A percentile compares a stretch with the other conserved stretches of the same genome.
These are phyloP conservation scores for Tadarida brasiliensis DNA, from an alignment of 2,797 vertebrate species.

Conservation along the genomic window DNA sequence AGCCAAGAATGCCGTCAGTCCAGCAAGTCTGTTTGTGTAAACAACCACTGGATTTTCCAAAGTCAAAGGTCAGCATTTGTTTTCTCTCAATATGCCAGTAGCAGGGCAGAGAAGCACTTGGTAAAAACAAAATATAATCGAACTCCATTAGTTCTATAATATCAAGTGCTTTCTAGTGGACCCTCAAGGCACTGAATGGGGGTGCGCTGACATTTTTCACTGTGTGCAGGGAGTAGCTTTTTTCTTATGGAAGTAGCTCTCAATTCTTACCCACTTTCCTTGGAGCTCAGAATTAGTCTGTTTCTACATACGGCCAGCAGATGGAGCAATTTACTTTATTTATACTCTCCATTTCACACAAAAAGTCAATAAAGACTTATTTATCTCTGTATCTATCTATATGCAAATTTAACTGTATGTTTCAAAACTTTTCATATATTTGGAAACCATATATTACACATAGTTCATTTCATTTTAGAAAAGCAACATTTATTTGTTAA, in stretches of 20 bases:
- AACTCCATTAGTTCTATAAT: background rate
- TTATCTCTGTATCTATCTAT: background rate
- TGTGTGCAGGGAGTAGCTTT: background rate
- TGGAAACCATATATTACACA: background rate
- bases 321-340: conserved; percentile 85
- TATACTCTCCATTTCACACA: background rate
- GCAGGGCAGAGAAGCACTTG: conserved; percentile 43
- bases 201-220: background rate
- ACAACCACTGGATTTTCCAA: background rate
- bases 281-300: conserved; percentile 38
- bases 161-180: background rate
- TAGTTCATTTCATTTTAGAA: conserved; percentile 55
- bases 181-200: background rate
- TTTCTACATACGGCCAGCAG: conserved; percentile 83
- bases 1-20: background rate
- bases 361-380: background rate
- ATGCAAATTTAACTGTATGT: background rate
- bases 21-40: background rate
- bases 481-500: conserved; percentile 23
- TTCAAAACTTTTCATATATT: conserved; percentile 53
- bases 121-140: background rate
- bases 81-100: background rate
- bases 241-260: background rate
- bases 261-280: background rate
- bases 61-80: conserved; percentile 6